These are phyloP conservation scores for Parnassius mnemosyne DNA, from an alignment of 2,888 invertebrate genomes.

Conservation along the genomic window DNA sequence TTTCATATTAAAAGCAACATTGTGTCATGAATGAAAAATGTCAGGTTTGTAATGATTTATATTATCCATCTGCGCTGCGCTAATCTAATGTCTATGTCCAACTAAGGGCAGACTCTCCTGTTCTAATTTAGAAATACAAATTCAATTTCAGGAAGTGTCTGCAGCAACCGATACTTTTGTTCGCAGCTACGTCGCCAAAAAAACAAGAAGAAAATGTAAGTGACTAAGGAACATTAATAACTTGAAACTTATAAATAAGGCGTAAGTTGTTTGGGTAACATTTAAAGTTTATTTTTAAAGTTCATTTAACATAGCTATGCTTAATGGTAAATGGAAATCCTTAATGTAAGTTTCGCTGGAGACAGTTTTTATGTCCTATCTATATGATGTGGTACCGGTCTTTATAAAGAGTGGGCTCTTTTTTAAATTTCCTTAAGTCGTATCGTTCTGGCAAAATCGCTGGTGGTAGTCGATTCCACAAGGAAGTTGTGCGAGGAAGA, in stretches of 20 bases:
- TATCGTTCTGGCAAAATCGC: no score
- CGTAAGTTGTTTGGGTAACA: background rate
- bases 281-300: background rate
- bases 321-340: background rate
- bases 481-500: no score
- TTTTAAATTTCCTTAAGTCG: no score
- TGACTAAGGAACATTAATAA: slow-evolving; percentile 12
- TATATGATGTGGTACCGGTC: no score
- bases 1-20: slow-evolving; percentile 37
- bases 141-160: slow-evolving; percentile 30
- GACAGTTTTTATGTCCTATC: no score
- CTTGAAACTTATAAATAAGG: no score
- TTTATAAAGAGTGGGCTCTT: no score
- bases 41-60: slow-evolving; percentile 46
- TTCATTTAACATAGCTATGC: background rate
- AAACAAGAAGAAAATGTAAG: slow-evolving; percentile 61
- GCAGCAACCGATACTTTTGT: slow-evolving; percentile 28
- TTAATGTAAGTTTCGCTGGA: background rate
- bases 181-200: slow-evolving; percentile 37
- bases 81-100: no score
- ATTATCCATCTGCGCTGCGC: no score
- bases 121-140: slow-evolving; percentile 14
- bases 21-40: slow-evolving; percentile 61
- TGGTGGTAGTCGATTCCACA: no score
- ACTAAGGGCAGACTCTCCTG: no score